Percentiles rank a stretch among this genome's conserved stretches.
Conservation (phyloP, 1,140 invertebrate genomes). For the Pogonus chalceus region DNA sequence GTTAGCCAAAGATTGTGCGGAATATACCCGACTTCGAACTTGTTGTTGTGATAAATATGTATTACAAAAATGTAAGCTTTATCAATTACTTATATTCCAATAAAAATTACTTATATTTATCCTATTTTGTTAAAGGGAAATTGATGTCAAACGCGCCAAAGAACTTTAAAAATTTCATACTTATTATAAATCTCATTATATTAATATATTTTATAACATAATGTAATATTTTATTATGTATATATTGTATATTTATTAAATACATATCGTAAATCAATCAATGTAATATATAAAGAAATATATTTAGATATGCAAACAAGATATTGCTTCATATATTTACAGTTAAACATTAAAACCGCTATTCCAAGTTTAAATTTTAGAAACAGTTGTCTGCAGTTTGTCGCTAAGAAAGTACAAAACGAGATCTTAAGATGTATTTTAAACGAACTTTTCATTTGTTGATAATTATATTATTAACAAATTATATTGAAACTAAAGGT, state of each 20-base stretch:
- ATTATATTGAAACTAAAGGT: not conserved
- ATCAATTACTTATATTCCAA: constrained; percentile 4
- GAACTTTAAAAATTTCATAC: too few species aligned
- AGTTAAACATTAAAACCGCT: not conserved
- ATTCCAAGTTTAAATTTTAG: not conserved
- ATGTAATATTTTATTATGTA: too few species aligned
- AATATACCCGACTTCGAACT: constrained; percentile 49
- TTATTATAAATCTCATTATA: too few species aligned
- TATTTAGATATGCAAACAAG: not conserved
- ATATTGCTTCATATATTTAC: not conserved
- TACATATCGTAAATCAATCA: constrained; percentile 38
- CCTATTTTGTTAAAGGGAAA: constrained; percentile 16
- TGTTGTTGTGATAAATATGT: constrained; percentile 56
- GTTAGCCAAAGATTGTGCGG: constrained; percentile 48
- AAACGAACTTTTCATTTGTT: not conserved
- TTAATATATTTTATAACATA: too few species aligned
- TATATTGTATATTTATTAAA: constrained; percentile 33
- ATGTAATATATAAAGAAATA: constrained; percentile 23
- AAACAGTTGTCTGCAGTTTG: not conserved
- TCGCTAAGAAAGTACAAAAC: not conserved
- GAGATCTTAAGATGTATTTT: not conserved
- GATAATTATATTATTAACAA: not conserved
- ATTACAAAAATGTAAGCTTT: constrained; percentile 45
- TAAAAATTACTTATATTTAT: not conserved
- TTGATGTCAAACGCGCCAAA: constrained; percentile 12